Conservation (phyloP, 2,888 invertebrate species). For the Athalia circularis region DNA sequence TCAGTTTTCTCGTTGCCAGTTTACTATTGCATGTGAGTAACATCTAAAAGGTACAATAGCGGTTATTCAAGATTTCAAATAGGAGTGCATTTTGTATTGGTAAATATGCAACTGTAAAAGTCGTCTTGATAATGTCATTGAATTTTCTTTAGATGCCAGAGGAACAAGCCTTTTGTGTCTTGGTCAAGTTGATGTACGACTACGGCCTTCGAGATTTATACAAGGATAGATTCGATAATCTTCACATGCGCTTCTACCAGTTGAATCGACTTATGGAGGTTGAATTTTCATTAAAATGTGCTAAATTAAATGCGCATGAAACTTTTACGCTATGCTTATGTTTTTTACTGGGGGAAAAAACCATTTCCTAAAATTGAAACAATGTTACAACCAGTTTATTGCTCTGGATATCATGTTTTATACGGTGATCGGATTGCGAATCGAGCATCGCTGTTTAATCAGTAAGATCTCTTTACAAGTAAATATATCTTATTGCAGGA, state of each 20-base stretch:
- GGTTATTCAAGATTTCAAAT: slow-evolving; percentile 2
- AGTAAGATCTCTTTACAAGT: background rate
- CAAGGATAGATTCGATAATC: slow-evolving; percentile 96
- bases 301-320: background rate
- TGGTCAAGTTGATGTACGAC: slow-evolving; percentile 97
- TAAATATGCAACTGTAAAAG: background rate
- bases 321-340: too few relatives aligned
- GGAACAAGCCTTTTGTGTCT: slow-evolving; percentile 98
- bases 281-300: slow-evolving; percentile 52
- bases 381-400: too few relatives aligned
- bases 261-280: slow-evolving; percentile 94
- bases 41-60: background rate
- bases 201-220: slow-evolving; percentile 96
- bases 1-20: slow-evolving; percentile 98
- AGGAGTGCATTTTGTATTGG: background rate
- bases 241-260: slow-evolving; percentile 96
- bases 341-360: too few relatives aligned
- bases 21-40: slow-evolving; percentile 92
- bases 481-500: slow-evolving; percentile 77
- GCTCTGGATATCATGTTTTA: background rate
- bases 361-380: too few relatives aligned
- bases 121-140: slow-evolving; percentile 38
- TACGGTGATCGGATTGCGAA: background rate
- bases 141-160: slow-evolving; percentile 94
- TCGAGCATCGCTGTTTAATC: background rate